phyloP scores from a whole-genome alignment of 1,140 invertebrate genomes.

The Pollicipes pollicipes region DNA sequence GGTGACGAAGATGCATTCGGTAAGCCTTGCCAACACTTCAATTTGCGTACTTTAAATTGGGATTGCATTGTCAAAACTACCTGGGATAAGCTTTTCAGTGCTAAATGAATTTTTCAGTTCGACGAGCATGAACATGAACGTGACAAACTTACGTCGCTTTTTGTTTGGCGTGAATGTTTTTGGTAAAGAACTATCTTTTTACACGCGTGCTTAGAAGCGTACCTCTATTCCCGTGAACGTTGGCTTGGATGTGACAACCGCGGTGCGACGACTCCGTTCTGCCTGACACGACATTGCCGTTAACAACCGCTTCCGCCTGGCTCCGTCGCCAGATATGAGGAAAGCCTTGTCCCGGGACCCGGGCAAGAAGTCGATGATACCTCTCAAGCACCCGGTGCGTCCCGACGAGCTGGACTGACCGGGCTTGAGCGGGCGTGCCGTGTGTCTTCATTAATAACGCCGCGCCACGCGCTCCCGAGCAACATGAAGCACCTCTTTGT shows the following conservation, averaged over 20 bases:
- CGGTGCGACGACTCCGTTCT: too few species aligned
- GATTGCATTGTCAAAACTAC: not conserved
- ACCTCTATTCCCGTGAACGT: too few species aligned
- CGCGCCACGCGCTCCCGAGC: too few species aligned
- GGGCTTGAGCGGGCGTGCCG: too few species aligned
- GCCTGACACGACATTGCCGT: too few species aligned
- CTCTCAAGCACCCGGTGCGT: conserved; percentile 77
- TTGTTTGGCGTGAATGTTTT: conserved; percentile 21
- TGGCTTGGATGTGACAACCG: too few species aligned
- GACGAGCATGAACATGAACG: conserved; percentile 3
- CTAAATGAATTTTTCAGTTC: conserved; percentile 6
- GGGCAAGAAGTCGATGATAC: conserved; percentile 83
- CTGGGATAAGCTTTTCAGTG: not conserved
- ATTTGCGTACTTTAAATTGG: not conserved
- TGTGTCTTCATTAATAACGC: too few species aligned
- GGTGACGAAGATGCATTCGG: conserved; percentile 97
- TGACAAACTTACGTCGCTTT: conserved; percentile 5
- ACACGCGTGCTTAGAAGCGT: too few species aligned
- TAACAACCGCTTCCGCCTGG: conserved; percentile 4
- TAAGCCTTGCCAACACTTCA: conserved; percentile 29
- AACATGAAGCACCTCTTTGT: too few species aligned
- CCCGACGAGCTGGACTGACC: conserved; percentile 84
- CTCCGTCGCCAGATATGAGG: conserved; percentile 74
- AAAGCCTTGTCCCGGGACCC: conserved; percentile 87
- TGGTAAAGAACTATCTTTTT: too few species aligned